A percentile compares a stretch with the other conserved stretches of the same genome.
These are phyloP conservation scores for Lethrus apterus DNA, from an alignment of 1,140 invertebrate species.

Conservation along the genomic window DNA sequence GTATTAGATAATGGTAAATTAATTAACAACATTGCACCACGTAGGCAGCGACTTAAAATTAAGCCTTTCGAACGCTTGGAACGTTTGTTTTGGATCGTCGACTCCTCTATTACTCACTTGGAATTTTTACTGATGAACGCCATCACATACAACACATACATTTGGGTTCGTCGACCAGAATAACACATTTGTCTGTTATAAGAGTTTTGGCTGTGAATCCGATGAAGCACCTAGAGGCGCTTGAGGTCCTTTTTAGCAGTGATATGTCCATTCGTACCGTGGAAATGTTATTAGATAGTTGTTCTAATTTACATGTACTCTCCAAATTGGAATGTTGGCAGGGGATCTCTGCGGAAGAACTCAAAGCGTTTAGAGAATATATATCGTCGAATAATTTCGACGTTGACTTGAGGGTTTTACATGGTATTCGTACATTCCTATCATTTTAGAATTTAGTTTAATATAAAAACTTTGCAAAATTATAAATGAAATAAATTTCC, in stretches of 20 bases:
- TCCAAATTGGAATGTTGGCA: constrained; percentile 64
- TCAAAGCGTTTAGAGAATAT: constrained; percentile 50
- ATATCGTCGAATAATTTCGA: constrained; percentile 57
- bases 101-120: constrained; percentile 53
- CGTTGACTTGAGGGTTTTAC: constrained; percentile 50
- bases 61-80: constrained; percentile 56
- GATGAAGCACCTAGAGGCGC: constrained; percentile 57
- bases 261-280: constrained; percentile 58
- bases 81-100: constrained; percentile 55
- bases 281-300: constrained; percentile 55
- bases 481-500: too few relatives aligned
- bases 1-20: constrained; percentile 64
- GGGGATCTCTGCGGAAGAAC: constrained; percentile 50
- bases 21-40: constrained; percentile 42
- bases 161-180: constrained; percentile 57
- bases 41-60: constrained; percentile 42
- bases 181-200: constrained; percentile 53
- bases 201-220: constrained; percentile 53
- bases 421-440: too few relatives aligned
- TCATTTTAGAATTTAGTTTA: too few relatives aligned
- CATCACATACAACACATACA: constrained; percentile 55
- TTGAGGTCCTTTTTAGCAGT: constrained; percentile 60
- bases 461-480: too few relatives aligned
- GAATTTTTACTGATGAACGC: constrained; percentile 58
- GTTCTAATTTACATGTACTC: constrained; percentile 53